These are phyloP conservation scores for Pristis pectinata DNA, from an alignment of 2,797 vertebrate species.

Conservation along the genomic window DNA sequence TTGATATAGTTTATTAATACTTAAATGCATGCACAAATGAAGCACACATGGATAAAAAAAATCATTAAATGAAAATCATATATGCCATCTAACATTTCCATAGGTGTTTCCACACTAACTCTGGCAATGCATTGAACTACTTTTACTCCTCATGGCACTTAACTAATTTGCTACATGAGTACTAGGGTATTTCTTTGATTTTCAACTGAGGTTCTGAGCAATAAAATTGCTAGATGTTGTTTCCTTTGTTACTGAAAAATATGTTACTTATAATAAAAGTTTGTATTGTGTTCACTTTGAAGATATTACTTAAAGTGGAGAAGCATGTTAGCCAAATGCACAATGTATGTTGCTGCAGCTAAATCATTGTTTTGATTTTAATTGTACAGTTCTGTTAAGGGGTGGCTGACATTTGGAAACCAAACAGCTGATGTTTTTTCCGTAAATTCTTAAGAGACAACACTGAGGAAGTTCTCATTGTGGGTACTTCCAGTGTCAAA, in stretches of 20 bases:
- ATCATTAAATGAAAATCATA: no score
- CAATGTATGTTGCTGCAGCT: neutral
- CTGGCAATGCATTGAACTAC: neutral
- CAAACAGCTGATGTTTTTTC: neutral
- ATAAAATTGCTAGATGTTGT: neutral
- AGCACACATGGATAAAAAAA: neutral
- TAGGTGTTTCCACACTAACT: neutral
- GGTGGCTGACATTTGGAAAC: neutral
- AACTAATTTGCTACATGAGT: neutral
- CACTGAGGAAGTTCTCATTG: neutral
- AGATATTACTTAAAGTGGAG: neutral
- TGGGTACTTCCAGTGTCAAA: neutral
- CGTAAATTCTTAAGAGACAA: conserved; percentile 3
- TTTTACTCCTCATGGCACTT: neutral
- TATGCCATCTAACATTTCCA: neutral
- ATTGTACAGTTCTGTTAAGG: neutral
- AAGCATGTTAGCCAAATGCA: neutral
- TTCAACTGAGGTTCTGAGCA: neutral
- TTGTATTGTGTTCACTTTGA: neutral
- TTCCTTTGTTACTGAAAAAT: neutral
- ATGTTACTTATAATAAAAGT: neutral
- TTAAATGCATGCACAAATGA: neutral
- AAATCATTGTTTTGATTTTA: neutral
- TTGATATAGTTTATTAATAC: neutral
- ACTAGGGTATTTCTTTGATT: neutral